A percentile compares a stretch with the other conserved stretches of the same genome.
phyloP scores from a whole-genome alignment of 1,140 invertebrate species.

The Copidosoma floridanum region DNA sequence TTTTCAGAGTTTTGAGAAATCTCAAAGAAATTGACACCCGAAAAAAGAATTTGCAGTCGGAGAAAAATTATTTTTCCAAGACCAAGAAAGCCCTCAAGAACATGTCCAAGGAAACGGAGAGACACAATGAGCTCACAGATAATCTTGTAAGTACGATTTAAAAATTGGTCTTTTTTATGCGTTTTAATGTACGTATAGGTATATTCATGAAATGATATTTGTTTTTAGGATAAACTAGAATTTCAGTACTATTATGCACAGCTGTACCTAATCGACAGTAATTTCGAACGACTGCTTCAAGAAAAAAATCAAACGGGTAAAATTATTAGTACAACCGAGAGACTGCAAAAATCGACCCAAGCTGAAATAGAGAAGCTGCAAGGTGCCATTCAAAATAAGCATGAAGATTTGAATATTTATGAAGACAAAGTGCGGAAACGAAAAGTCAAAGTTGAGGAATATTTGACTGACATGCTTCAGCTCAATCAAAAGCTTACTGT shows the following conservation, averaged over 20 bases:
- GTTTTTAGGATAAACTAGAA: conserved; percentile 7
- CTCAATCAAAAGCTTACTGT: conserved; percentile 86
- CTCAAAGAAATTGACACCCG: too few species aligned
- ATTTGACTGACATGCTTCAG: conserved; percentile 77
- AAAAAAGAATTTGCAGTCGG: too few species aligned
- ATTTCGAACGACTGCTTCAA: neutral
- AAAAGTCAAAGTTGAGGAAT: neutral
- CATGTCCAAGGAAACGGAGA: conserved; percentile 94
- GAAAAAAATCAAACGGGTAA: neutral
- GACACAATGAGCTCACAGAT: conserved; percentile 84
- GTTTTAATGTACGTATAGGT: neutral
- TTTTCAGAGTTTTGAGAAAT: too few species aligned
- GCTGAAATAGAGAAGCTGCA: neutral
- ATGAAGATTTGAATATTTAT: neutral
- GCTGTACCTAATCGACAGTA: conserved; percentile 11
- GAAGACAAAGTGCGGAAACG: neutral
- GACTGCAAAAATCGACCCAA: neutral
- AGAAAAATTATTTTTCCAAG: conserved; percentile 69
- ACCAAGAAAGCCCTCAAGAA: conserved; percentile 90
- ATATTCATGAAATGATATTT: neutral
- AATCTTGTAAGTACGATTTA: conserved; percentile 70
- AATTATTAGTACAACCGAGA: neutral
- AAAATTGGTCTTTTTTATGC: too few species aligned
- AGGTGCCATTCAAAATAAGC: neutral
- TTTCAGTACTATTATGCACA: conserved; percentile 12